Evolutionary conservation across 2,797 vertebrate species (phyloP), one percentile per base, ranked within the genome.

Genomic region (Channallabes apus): DNA sequence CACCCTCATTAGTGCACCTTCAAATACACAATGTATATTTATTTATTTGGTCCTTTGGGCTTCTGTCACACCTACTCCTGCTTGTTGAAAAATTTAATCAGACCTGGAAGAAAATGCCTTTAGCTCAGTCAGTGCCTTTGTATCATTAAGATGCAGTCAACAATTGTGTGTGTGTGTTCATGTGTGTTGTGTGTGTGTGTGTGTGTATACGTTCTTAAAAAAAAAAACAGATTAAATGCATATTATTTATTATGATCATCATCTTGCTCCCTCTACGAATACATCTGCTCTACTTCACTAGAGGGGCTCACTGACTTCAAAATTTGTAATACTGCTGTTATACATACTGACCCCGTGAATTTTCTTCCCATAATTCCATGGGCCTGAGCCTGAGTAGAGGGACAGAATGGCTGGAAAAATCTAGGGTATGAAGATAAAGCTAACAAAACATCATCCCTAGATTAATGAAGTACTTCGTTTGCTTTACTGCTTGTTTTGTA

Each of bases 41-140:
- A 51, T 80, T 67, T 80, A 51, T 32, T 14, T 3, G n/a, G 46
- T 51, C 62, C 62, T 77, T 58, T 11, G 46, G 75, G 56, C 29
- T 59, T 59, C 59, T 17, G 76, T 79, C 32, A 72, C 72, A 56
- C 59, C 59, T 73, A 62, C 75, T 85, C 18, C 41, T n/a, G 73
- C 81, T 84, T 89, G 82, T 91, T 90, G 91, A 91, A 92, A 46
- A 93, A 90, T 92, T 91, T 89, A 54, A 67, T 80, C 77, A 29
- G 84, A 82, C 86, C 80, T 86, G 65, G 90, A 89, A 90, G 90
- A 90, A 92, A 91, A 92, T 93, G 94, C 93, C 94, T 94, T 92
- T 91, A 93, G 93, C 94, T 94, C 85, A 94, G 94, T 94, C 95
- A 94, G 95, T 96, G 95, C 95, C 95, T 96, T 96, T 90, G 91